A percentile compares a stretch with the other conserved stretches of the same genome.
These are phyloP conservation scores for Gortyna flavago DNA, from an alignment of 2,888 invertebrate genomes.

Conservation along the genomic window DNA sequence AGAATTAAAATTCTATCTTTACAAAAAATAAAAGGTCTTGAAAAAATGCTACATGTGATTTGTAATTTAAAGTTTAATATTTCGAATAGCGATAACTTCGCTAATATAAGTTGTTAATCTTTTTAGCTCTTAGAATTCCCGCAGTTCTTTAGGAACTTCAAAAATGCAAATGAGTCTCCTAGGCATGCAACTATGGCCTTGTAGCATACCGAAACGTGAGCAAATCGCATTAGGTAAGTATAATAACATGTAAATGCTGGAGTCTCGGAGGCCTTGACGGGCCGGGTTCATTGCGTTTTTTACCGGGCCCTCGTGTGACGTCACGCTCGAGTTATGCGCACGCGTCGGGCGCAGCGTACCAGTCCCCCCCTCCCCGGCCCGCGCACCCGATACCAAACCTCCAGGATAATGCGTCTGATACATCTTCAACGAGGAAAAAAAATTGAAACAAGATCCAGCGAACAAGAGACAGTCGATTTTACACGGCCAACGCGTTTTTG, in stretches of 20 bases:
- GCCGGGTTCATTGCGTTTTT: constrained; percentile 86
- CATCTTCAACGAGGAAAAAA: constrained; percentile 86
- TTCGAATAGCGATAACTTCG: constrained; percentile 12
- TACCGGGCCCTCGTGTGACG: constrained; percentile 85
- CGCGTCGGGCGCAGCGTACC: constrained; percentile 74
- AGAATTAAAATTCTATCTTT: background rate
- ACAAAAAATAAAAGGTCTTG: background rate
- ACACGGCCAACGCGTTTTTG: constrained; percentile 81
- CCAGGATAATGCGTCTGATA: constrained; percentile 88
- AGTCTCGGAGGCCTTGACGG: constrained; percentile 84
- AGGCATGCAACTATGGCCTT: constrained; percentile 63
- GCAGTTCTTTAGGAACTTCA: constrained; percentile 27
- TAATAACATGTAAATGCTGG: constrained; percentile 81
- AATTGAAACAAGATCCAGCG: constrained; percentile 82
- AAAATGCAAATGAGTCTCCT: constrained; percentile 61
- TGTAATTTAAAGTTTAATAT: constrained; percentile 6
- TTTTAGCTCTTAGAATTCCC: constrained; percentile 29
- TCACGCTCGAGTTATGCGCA: constrained; percentile 86
- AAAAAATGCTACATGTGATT: background rate
- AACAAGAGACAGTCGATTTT: constrained; percentile 83
- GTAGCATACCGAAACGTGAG: constrained; percentile 70
- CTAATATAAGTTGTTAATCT: constrained; percentile 6
- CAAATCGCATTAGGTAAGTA: constrained; percentile 75
- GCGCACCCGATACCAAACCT: constrained; percentile 81
- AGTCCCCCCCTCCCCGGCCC: constrained; percentile 54